Conservation (phyloP, 2,797 vertebrate genomes). For the Melanotaenia maccullochi region DNA sequence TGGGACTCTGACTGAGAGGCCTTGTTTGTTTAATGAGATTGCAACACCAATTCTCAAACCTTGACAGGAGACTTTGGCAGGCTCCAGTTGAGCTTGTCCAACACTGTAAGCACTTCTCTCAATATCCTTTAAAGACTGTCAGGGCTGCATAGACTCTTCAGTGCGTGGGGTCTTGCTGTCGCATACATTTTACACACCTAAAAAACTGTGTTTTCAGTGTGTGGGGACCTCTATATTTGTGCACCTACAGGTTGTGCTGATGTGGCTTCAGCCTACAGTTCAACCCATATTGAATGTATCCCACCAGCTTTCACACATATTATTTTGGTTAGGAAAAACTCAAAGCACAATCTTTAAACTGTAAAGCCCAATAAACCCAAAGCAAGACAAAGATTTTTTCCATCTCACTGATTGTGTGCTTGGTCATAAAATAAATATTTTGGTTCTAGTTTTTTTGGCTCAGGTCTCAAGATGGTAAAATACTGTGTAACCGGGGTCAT, state of each 20-base stretch:
- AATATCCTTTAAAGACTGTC: conserved; percentile 53
- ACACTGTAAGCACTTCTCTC: conserved; percentile 60
- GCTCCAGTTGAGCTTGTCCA: conserved; percentile 58
- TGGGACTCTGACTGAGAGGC: conserved; percentile 50
- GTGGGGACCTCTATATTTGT: conserved; percentile 28
- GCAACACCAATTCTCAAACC: conserved; percentile 65
- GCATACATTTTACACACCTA: conserved; percentile 49
- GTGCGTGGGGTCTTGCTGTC: conserved; percentile 55
- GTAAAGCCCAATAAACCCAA: neutral
- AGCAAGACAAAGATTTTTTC: too few relatives aligned
- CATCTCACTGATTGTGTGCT: too few relatives aligned
- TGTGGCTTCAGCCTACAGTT: conserved; percentile 15
- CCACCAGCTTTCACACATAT: conserved; percentile 16
- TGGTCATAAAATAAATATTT: too few relatives aligned
- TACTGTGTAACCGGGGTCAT: neutral
- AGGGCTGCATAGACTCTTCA: conserved; percentile 21
- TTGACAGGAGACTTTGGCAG: conserved; percentile 65
- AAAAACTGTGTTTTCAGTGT: conserved; percentile 34
- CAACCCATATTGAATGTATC: conserved; percentile 18
- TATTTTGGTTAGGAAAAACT: neutral
- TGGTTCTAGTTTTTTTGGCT: too few relatives aligned
- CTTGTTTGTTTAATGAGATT: conserved; percentile 69
- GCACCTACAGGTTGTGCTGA: conserved; percentile 42
- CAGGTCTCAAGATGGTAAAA: neutral
- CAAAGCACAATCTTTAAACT: neutral